phyloP scores from a whole-genome alignment of 1,140 invertebrate species.

The Trachymyrmex cornetzi region DNA sequence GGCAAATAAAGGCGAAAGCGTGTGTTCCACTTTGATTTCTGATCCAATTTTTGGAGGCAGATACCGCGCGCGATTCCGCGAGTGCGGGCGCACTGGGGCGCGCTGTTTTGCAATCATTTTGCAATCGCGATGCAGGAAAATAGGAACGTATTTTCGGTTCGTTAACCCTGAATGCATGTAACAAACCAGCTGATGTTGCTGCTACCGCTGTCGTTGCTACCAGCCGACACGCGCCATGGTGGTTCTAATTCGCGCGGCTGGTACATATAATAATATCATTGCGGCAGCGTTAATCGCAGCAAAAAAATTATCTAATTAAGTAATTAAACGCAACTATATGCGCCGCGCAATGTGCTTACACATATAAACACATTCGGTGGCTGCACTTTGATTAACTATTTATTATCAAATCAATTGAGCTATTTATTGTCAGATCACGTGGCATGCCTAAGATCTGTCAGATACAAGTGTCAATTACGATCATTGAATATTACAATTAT shows the following conservation, averaged over 20 bases:
- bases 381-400: conserved; percentile 1
- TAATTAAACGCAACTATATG: conserved; percentile 61
- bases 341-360: neutral
- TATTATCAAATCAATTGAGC: neutral
- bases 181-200: conserved; percentile 53
- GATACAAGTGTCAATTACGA: neutral
- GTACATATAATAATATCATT: conserved; percentile 53
- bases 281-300: neutral
- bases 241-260: conserved; percentile 56
- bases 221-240: conserved; percentile 20
- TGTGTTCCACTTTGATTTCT: conserved; percentile 33
- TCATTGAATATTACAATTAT: neutral
- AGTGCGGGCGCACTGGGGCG: neutral
- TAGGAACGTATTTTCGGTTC: conserved; percentile 45
- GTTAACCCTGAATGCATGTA: conserved; percentile 68
- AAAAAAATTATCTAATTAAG: conserved; percentile 67
- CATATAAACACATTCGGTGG: neutral
- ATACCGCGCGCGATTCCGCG: neutral
- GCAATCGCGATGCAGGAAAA: conserved; percentile 39
- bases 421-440: conserved; percentile 9
- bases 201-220: neutral
- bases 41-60: conserved; percentile 18
- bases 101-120: conserved; percentile 44
- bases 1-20: conserved; percentile 31
- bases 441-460: neutral